Conservation (phyloP, 2,797 vertebrate genomes). For the Columba guinea region DNA sequence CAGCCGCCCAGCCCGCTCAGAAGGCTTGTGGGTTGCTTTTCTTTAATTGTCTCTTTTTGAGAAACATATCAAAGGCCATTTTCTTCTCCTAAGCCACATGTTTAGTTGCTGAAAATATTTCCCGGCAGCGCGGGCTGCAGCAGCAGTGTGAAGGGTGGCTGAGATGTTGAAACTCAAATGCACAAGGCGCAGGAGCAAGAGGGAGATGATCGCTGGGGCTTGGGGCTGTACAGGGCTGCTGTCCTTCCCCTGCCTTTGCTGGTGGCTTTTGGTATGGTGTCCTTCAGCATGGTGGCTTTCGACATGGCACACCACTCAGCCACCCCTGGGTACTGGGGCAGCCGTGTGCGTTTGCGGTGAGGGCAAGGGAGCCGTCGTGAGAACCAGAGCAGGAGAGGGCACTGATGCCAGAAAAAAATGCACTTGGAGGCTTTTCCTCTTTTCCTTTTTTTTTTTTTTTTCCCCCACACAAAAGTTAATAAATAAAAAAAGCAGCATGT, state of each 20-base stretch:
- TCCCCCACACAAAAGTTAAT: not conserved
- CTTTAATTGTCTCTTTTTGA: not conserved
- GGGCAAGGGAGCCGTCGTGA: not conserved
- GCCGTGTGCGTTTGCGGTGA: not conserved
- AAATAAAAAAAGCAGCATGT: not conserved
- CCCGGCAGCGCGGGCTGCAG: not conserved
- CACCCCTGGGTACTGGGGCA: not conserved
- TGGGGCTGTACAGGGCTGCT: not conserved
- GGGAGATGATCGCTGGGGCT: not conserved
- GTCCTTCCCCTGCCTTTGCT: not conserved
- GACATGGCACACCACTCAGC: fast-evolving
- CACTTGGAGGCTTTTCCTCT: not conserved
- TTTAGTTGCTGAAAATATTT: not conserved
- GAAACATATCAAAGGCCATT: constrained; percentile 25
- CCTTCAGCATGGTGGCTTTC: not conserved
- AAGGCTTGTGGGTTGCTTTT: not conserved
- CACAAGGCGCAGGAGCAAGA: not conserved
- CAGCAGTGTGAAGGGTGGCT: not conserved
- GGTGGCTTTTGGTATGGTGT: not conserved
- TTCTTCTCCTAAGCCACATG: not conserved
- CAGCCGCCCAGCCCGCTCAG: not conserved
- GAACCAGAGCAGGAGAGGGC: not conserved
- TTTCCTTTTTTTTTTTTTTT: not conserved
- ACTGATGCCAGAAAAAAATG: not conserved
- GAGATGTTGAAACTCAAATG: not conserved